Conservation (phyloP, 1,140 invertebrate genomes). For the Phocides pigmalion region DNA sequence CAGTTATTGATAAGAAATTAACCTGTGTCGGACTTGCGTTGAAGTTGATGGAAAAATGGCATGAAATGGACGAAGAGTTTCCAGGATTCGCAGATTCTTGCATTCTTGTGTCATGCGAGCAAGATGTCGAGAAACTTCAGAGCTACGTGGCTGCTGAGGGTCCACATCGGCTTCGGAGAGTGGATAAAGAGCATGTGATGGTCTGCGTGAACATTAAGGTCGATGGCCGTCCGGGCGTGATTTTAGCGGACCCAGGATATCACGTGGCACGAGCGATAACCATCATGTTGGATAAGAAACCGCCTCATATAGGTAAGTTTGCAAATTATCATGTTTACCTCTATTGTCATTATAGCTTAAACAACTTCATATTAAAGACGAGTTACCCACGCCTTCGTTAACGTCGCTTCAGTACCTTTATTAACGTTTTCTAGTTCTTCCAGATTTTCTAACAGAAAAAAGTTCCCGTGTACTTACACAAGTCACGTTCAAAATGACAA, state of each 20-base stretch:
- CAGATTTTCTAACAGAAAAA: too few species aligned
- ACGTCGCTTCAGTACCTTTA: too few species aligned
- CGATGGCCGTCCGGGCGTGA: conserved; percentile 3
- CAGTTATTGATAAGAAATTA: conserved; percentile 1
- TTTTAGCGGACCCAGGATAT: conserved; percentile 21
- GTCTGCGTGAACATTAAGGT: conserved; percentile 5
- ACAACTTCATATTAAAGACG: not conserved
- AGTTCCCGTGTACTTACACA: too few species aligned
- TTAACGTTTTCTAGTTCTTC: too few species aligned
- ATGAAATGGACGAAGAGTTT: not conserved
- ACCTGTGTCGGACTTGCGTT: conserved; percentile 7
- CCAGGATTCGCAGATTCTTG: not conserved
- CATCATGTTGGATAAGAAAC: conserved; percentile 4
- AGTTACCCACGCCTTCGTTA: too few species aligned
- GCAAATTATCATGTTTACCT: too few species aligned
- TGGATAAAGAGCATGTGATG: conserved; percentile 19
- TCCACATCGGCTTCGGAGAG: not conserved
- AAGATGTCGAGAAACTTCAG: not conserved
- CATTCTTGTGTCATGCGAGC: conserved; percentile 16
- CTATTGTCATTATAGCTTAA: too few species aligned
- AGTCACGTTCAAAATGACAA: too few species aligned
- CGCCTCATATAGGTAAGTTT: conserved; percentile 10
- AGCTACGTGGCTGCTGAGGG: not conserved
- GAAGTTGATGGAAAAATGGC: not conserved
- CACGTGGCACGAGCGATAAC: conserved; percentile 5